Conservation (phyloP, 2,888 invertebrate genomes). For the Pycnomerus fuliginosus region DNA sequence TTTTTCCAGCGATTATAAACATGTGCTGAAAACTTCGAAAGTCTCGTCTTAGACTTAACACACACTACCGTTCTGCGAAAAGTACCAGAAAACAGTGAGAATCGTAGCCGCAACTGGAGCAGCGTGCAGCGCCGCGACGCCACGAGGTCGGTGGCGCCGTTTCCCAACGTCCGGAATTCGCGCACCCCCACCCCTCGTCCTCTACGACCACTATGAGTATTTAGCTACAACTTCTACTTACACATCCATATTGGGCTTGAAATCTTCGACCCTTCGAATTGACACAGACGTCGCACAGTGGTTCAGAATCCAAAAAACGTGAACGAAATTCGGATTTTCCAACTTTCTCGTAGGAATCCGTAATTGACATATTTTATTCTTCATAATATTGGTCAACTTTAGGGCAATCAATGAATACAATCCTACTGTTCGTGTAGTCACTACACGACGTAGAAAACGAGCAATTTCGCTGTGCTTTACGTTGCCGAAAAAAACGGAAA, state of each 20-base stretch:
- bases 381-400: too few relatives aligned
- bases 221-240: slow-evolving; percentile 32
- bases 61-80: slow-evolving; percentile 37
- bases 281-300: too few relatives aligned
- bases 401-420: too few relatives aligned
- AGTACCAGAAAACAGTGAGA: slow-evolving; percentile 46
- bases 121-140: slow-evolving; percentile 37
- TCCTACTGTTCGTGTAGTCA: too few relatives aligned
- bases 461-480: too few relatives aligned
- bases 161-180: slow-evolving; percentile 41
- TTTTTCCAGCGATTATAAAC: slow-evolving; percentile 7
- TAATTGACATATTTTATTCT: too few relatives aligned
- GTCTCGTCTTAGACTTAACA: not conserved
- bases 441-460: too few relatives aligned
- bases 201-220: slow-evolving; percentile 23
- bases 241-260: slow-evolving; percentile 41
- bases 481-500: too few relatives aligned
- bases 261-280: too few relatives aligned
- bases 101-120: slow-evolving; percentile 20
- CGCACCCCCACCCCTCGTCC: slow-evolving; percentile 37
- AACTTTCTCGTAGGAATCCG: too few relatives aligned
- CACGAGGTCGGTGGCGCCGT: slow-evolving; percentile 50
- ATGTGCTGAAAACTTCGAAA: not conserved
- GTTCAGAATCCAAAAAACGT: too few relatives aligned
- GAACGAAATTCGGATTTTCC: too few relatives aligned